Conservation (phyloP, 2,797 vertebrate genomes). For the Lacerta viridis region DNA sequence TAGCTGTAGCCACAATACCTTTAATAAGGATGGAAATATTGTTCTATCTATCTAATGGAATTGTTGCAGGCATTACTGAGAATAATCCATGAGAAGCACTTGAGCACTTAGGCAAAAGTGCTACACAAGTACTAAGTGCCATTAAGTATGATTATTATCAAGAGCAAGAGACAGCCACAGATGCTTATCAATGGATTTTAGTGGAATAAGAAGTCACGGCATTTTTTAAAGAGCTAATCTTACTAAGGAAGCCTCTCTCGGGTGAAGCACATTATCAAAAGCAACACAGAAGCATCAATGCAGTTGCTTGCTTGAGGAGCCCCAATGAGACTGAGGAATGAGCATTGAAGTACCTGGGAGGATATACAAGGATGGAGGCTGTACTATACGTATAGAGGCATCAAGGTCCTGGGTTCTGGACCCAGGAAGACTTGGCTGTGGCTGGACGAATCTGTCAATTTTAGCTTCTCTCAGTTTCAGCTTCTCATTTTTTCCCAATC, state of each 20-base stretch:
- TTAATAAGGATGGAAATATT: neutral
- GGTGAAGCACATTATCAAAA: conserved; percentile 3
- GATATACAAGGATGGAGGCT: neutral
- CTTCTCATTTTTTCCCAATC: too few species aligned
- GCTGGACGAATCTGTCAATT: too few species aligned
- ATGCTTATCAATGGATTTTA: conserved; percentile 21
- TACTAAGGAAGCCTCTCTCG: conserved; percentile 36
- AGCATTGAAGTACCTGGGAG: conserved; percentile 30
- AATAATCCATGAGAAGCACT: neutral
- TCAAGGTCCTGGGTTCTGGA: neutral
- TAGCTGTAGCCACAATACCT: neutral
- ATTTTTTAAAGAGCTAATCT: conserved; percentile 18
- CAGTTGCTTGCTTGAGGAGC: conserved; percentile 33
- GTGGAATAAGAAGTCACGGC: neutral
- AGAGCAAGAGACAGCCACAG: neutral
- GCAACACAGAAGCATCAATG: conserved; percentile 6
- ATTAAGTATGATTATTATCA: neutral
- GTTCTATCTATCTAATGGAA: neutral
- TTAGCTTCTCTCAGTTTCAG: too few species aligned
- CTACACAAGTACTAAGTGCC: neutral
- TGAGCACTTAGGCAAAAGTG: neutral
- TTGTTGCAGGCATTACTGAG: neutral
- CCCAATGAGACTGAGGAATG: neutral
- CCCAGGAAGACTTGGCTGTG: too few species aligned
- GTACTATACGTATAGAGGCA: neutral